Evolutionary conservation across 2,113 vertebrate species (phyloP).

Genomic region (Malaclemys terrapin): DNA sequence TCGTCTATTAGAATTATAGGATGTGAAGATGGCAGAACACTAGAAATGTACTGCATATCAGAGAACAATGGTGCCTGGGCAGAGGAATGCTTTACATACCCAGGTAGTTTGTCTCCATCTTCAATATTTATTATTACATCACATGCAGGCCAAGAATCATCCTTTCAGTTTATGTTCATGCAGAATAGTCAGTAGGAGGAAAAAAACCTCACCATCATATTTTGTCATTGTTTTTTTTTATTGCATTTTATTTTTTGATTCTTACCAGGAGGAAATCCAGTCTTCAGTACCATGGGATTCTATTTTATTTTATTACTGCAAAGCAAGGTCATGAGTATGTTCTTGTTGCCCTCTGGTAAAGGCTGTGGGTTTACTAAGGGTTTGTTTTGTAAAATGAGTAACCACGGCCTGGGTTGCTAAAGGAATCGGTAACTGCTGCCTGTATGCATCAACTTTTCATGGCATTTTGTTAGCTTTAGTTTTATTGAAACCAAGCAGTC

Average conservation of each 20-base stretch:
- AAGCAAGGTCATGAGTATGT: not conserved
- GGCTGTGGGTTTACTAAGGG: too few relatives aligned
- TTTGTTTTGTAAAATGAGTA: not conserved
- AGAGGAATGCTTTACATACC: not conserved
- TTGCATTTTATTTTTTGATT: not conserved
- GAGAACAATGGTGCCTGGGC: not conserved
- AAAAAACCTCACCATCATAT: not conserved
- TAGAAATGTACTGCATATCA: not conserved
- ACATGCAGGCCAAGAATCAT: not conserved
- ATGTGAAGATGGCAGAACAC: not conserved
- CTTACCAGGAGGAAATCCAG: not conserved
- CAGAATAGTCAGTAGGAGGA: not conserved
- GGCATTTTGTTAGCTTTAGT: not conserved
- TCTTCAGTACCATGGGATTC: not conserved
- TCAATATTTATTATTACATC: not conserved
- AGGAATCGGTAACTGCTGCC: not conserved
- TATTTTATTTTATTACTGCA: not conserved
- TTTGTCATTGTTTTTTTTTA: not conserved
- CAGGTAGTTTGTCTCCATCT: not conserved
- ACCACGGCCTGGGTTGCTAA: accelerated
- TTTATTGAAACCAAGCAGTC: not conserved
- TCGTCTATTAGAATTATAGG: not conserved
- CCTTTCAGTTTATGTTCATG: not conserved
- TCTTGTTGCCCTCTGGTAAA: not conserved
- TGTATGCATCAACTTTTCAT: not conserved